A percentile compares a stretch with the other conserved stretches of the same genome.
Conservation (phyloP, 2,113 vertebrate genomes). For the Lontra canadensis region DNA sequence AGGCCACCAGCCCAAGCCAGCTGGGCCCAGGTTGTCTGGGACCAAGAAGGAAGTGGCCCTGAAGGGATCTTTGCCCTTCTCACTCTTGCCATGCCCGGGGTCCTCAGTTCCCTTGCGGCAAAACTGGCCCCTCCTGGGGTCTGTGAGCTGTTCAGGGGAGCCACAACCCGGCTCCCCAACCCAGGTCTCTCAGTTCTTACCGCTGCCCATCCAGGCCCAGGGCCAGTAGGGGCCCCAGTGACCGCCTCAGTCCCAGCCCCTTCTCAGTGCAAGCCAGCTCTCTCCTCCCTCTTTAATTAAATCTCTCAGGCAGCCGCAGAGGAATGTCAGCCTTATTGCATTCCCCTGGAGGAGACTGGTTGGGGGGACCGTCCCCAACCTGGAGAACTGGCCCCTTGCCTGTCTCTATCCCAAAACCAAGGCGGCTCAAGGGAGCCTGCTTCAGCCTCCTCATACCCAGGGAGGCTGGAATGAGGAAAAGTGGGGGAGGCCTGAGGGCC, state of each 20-base stretch:
- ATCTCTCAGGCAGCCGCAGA: conserved; percentile 91
- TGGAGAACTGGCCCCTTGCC: conserved; percentile 32
- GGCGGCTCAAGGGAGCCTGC: conserved; percentile 61
- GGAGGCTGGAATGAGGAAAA: conserved; percentile 82
- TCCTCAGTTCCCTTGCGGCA: not conserved
- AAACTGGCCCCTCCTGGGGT: not conserved
- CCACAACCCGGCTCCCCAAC: not conserved
- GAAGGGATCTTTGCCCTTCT: not conserved
- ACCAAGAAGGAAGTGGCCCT: not conserved
- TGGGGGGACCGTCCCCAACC: not conserved
- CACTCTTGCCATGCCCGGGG: not conserved
- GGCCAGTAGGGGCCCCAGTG: not conserved
- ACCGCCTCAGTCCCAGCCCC: not conserved
- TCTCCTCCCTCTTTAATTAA: conserved; percentile 89
- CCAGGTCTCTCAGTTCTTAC: not conserved
- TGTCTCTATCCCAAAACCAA: conserved; percentile 31
- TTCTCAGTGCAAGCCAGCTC: conserved; percentile 19
- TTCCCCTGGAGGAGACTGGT: conserved; percentile 71
- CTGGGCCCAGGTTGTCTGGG: not conserved
- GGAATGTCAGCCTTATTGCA: conserved; percentile 91
- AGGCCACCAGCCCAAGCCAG: not conserved
- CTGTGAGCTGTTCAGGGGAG: not conserved
- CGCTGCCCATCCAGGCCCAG: conserved; percentile 20
- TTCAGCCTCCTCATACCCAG: conserved; percentile 68
- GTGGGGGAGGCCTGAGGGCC: conserved; percentile 77